Percentiles rank a stretch among this genome's conserved stretches.
These are phyloP conservation scores for Pantherophis vulpinus DNA, from an alignment of 2,797 vertebrate genomes.

Conservation along the genomic window DNA sequence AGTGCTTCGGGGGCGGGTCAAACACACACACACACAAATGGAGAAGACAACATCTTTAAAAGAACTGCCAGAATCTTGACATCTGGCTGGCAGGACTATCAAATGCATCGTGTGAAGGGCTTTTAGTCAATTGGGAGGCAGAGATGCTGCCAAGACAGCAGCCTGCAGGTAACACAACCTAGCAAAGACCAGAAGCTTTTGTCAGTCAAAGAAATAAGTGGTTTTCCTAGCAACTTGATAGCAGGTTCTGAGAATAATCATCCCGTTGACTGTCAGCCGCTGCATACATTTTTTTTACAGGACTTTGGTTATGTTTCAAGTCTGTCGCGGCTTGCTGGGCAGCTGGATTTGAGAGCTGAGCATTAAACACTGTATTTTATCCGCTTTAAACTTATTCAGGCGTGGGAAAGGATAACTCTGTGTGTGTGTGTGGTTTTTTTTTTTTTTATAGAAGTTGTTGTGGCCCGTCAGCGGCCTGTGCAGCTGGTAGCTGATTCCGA, in stretches of 20 bases:
- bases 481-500: too few species aligned
- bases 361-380: neutral
- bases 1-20: too few species aligned
- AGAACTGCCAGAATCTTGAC: conserved; percentile 15
- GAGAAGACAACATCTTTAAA: neutral
- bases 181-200: neutral
- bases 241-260: conserved; percentile 28
- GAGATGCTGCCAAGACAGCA: neutral
- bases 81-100: neutral
- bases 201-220: conserved; percentile 23
- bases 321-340: neutral
- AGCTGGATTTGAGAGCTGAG: neutral
- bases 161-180: conserved; percentile 21
- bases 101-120: neutral
- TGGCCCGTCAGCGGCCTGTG: too few species aligned
- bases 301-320: conserved; percentile 25
- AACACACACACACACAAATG: neutral
- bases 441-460: too few species aligned
- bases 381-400: neutral
- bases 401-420: neutral
- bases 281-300: conserved; percentile 25
- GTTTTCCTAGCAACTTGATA: conserved; percentile 23
- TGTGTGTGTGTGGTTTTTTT: too few species aligned
- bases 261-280: conserved; percentile 5
- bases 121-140: neutral